Conservation (phyloP, 2,888 invertebrate genomes). For the Tetranychus piercei region DNA sequence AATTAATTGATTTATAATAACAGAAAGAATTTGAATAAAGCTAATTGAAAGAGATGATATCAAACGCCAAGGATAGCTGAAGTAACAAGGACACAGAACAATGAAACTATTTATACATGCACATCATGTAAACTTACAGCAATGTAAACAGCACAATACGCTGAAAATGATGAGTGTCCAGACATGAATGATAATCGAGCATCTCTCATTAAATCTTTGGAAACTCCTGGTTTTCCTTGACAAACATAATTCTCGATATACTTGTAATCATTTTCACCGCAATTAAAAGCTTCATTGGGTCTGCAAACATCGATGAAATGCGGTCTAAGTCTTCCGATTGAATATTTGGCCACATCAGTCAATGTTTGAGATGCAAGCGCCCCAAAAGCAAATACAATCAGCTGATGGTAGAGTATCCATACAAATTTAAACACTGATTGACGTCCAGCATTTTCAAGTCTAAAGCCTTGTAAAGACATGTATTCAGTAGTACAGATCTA, state of each 20-base stretch:
- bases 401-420: slow-evolving; percentile 21
- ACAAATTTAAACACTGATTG: not conserved
- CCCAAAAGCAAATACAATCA: slow-evolving; percentile 58
- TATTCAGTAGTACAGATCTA: not conserved
- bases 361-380: slow-evolving; percentile 62
- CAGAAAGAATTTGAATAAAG: not conserved
- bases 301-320: slow-evolving; percentile 78
- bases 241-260: slow-evolving; percentile 31
- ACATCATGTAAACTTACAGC: slow-evolving; percentile 24
- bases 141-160: slow-evolving; percentile 38
- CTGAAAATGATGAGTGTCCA: slow-evolving; percentile 74
- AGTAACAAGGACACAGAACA: not conserved
- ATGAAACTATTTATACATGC: not conserved
- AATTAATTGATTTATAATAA: not conserved
- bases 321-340: slow-evolving; percentile 74
- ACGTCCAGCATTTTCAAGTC: not conserved
- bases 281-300: slow-evolving; percentile 37
- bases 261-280: slow-evolving; percentile 21
- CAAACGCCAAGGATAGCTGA: not conserved
- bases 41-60: not conserved
- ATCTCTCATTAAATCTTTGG: slow-evolving; percentile 18
- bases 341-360: slow-evolving; percentile 82
- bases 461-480: not conserved
- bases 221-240: slow-evolving; percentile 22
- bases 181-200: slow-evolving; percentile 63